Conservation (phyloP, 2,797 vertebrate genomes). For the Pseudomugil tenellus region DNA sequence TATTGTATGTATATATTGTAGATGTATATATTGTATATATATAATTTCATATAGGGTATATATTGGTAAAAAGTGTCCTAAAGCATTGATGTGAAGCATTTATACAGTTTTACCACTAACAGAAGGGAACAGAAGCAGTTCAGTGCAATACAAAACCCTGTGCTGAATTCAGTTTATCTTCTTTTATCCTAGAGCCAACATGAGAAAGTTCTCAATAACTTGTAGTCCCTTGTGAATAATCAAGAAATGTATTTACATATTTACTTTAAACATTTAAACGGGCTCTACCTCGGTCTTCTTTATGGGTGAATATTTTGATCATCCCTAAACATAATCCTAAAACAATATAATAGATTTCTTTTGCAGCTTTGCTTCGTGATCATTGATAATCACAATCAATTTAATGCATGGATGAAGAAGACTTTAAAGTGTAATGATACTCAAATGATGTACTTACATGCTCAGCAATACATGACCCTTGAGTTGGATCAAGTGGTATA, state of each 20-base stretch:
- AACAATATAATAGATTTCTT: not conserved
- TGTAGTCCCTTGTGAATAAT: not conserved
- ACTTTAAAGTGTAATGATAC: not conserved
- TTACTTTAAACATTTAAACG: not conserved
- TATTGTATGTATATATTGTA: no score
- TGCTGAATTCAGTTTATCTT: not conserved
- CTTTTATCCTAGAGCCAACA: not conserved
- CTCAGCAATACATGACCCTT: not conserved
- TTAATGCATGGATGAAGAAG: not conserved
- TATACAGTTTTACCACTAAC: not conserved
- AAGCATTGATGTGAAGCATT: not conserved
- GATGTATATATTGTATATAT: no score
- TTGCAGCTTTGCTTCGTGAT: not conserved
- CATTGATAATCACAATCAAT: not conserved
- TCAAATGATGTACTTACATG: not conserved
- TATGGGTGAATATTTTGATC: not conserved
- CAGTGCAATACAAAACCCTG: not conserved
- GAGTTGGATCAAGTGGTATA: not conserved
- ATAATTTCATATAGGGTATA: no score
- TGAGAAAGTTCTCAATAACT: not conserved
- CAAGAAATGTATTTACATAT: not conserved
- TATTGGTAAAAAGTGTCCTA: no score
- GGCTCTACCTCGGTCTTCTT: not conserved
- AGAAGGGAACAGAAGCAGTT: not conserved
- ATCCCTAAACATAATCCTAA: not conserved